Conservation (phyloP, 1,140 invertebrate genomes). For the Trichogramma pretiosum region DNA sequence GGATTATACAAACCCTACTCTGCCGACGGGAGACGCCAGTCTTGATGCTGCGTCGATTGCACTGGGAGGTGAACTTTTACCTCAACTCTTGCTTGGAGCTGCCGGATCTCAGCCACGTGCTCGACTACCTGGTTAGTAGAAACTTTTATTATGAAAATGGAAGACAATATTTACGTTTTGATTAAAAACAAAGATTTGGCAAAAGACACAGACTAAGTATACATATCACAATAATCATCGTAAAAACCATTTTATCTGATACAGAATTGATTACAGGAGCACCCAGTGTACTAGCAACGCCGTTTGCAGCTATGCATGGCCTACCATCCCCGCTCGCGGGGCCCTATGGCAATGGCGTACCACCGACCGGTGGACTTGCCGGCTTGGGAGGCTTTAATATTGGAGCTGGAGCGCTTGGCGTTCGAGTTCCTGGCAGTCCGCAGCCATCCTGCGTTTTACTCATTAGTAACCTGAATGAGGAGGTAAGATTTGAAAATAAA, state of each 20-base stretch:
- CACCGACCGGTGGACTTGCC: conserved; percentile 61
- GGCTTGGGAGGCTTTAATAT: conserved; percentile 65
- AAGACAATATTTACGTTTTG: too few relatives aligned
- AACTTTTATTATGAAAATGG: too few relatives aligned
- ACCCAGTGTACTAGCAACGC: conserved; percentile 72
- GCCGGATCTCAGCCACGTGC: conserved; percentile 52
- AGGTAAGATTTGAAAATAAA: too few relatives aligned
- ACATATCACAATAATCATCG: conserved; percentile 15
- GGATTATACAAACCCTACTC: conserved; percentile 95
- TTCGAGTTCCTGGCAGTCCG: conserved; percentile 52
- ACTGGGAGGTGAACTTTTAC: conserved; percentile 53
- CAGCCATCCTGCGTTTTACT: conserved; percentile 72
- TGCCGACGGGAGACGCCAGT: conserved; percentile 83
- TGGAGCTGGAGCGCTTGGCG: conserved; percentile 50
- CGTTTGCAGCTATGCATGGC: conserved; percentile 67
- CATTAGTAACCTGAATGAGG: conserved; percentile 85
- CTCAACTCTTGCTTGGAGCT: conserved; percentile 58
- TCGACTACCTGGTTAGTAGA: conserved; percentile 42
- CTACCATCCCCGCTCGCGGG: conserved; percentile 61
- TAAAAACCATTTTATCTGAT: conserved; percentile 36
- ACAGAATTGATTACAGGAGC: conserved; percentile 54
- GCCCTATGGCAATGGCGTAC: conserved; percentile 57
- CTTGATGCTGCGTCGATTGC: conserved; percentile 56
- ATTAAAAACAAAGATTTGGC: too few relatives aligned
- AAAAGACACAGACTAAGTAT: too few relatives aligned